phyloP scores from a whole-genome alignment of 2,113 vertebrate genomes.

The Bucco capensis region DNA sequence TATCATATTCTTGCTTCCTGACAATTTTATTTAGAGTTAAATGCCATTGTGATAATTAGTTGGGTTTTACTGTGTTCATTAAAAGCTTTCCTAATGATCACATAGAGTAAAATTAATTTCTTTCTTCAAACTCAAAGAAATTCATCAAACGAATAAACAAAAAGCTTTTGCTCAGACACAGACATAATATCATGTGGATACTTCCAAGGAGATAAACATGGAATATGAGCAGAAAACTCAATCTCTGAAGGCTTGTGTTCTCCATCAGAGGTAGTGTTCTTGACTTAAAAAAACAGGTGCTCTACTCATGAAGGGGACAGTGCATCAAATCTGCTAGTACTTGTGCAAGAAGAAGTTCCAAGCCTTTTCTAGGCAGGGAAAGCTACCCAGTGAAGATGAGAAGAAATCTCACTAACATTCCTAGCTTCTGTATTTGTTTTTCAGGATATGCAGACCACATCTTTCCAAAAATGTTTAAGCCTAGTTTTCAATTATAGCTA shows the following conservation, averaged over 20 bases:
- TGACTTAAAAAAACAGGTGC: neutral
- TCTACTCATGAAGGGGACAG: neutral
- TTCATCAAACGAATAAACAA: slow-evolving; percentile 65
- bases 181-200: neutral
- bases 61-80: slow-evolving; percentile 80
- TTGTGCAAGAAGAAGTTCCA: neutral
- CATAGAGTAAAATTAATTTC: slow-evolving; percentile 75
- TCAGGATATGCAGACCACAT: neutral
- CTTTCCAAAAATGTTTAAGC: neutral
- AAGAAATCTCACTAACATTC: neutral
- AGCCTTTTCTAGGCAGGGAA: neutral
- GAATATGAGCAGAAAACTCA: neutral
- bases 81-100: slow-evolving; percentile 78
- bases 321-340: neutral
- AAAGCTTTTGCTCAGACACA: slow-evolving; percentile 18
- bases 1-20: slow-evolving; percentile 78
- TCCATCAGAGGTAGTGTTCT: neutral
- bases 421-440: neutral
- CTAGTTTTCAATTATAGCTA: neutral
- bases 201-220: neutral
- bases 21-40: slow-evolving; percentile 93
- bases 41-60: slow-evolving; percentile 79
- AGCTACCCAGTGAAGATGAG: neutral
- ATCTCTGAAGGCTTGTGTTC: neutral
- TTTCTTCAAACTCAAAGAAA: slow-evolving; percentile 50